A percentile compares a stretch with the other conserved stretches of the same genome.
These are phyloP conservation scores for Drosophila meridionalis DNA, from an alignment of 2,888 invertebrate species.

Conservation along the genomic window DNA sequence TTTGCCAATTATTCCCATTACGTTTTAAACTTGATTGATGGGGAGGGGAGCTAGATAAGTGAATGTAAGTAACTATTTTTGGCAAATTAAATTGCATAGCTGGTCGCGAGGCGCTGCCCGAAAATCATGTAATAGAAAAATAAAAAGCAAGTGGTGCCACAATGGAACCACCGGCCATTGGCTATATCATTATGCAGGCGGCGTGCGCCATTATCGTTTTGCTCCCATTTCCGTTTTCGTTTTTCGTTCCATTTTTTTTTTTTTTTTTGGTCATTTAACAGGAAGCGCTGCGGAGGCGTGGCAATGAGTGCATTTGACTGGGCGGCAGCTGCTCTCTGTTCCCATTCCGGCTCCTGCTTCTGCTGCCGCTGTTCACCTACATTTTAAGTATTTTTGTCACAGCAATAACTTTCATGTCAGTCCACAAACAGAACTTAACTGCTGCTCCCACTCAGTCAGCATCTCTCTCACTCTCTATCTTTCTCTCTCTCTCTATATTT, in stretches of 20 bases:
- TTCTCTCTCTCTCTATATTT: constrained; percentile 38
- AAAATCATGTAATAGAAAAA: constrained; percentile 54
- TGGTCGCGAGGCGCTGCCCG: constrained; percentile 3
- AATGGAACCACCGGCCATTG: constrained; percentile 31
- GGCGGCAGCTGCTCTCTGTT: constrained; percentile 17
- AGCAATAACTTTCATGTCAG: constrained; percentile 78
- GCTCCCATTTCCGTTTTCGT: constrained; percentile 66
- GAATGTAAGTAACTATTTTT: constrained; percentile 40
- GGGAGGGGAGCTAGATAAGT: constrained; percentile 3
- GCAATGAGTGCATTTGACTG: constrained; percentile 58
- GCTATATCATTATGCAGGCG: constrained; percentile 66
- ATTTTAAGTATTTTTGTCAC: constrained; percentile 64
- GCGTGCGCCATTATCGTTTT: constrained; percentile 71
- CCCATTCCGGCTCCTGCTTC: neutral
- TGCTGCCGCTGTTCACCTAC: constrained; percentile 9
- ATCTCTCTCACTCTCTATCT: constrained; percentile 5
- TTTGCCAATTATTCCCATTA: constrained; percentile 69
- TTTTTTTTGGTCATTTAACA: constrained; percentile 12
- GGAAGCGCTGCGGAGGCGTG: constrained; percentile 34
- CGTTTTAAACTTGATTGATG: constrained; percentile 17
- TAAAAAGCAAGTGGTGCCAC: constrained; percentile 44
- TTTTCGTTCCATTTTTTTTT: constrained; percentile 7
- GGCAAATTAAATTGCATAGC: constrained; percentile 59
- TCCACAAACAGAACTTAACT: constrained; percentile 66
- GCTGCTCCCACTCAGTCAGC: constrained; percentile 17